phyloP scores from a whole-genome alignment of 2,888 invertebrate genomes.

The Cyclophora albipunctata region DNA sequence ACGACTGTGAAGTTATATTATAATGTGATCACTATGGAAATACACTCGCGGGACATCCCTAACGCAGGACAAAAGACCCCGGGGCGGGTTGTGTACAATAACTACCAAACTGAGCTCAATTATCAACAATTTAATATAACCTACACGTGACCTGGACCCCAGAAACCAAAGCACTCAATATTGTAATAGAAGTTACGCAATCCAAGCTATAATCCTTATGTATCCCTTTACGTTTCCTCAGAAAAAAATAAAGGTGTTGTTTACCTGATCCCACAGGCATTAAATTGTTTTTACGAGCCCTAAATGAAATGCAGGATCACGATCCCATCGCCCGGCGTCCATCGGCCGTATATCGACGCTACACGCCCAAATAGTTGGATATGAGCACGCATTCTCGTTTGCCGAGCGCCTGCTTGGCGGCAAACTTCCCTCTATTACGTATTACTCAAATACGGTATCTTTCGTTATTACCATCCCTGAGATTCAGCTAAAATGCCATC shows the following conservation, averaged over 20 bases:
- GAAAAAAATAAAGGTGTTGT: slow-evolving; percentile 14
- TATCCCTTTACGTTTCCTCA: slow-evolving; percentile 5
- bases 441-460: slow-evolving; percentile 53
- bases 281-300: slow-evolving; percentile 31
- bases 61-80: slow-evolving; percentile 16
- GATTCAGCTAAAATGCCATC: no score
- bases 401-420: slow-evolving; percentile 54
- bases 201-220: background rate
- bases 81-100: slow-evolving; percentile 28
- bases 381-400: slow-evolving; percentile 44
- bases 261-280: slow-evolving; percentile 15
- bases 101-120: slow-evolving; percentile 42
- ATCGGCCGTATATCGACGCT: slow-evolving; percentile 43
- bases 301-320: slow-evolving; percentile 54
- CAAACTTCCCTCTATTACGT: slow-evolving; percentile 50
- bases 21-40: slow-evolving; percentile 22
- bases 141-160: no score
- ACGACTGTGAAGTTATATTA: slow-evolving; percentile 23
- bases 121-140: slow-evolving; percentile 25
- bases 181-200: background rate
- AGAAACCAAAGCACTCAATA: no score
- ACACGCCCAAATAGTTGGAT: slow-evolving; percentile 48
- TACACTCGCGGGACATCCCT: slow-evolving; percentile 16
- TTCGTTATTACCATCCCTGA: slow-evolving; percentile 41
- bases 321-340: slow-evolving; percentile 40